Evolutionary conservation across 2,113 vertebrate species (phyloP), one percentile per base, ranked within the genome.

Genomic region (Cynoglossus semilaevis): DNA sequence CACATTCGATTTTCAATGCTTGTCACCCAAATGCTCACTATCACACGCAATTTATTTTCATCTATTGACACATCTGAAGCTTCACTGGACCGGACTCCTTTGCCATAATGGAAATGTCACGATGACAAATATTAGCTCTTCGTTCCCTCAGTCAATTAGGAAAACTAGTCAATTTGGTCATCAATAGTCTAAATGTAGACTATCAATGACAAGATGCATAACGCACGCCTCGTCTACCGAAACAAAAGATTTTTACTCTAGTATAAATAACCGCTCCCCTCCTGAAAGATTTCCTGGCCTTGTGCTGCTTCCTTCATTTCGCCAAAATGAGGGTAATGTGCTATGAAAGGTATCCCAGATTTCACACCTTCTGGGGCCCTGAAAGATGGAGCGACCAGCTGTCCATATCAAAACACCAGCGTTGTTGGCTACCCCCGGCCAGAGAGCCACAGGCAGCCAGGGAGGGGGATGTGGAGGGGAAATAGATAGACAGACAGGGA

Each of bases 301-400:
- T 63, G 57, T 75, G 45, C 67, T 60, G 63, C 65, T 67, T 59
- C 54, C 61, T 57, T 68, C 68, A 64, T 73, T 73, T 63, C 61
- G 63, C 80, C 83, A 87, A 84, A 90, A 85, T 80, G 82, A 90
- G 81, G 83, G 81, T 88, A 88, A 87, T 87, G 80, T 87, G 84
- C 87, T 88, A 86, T 87, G 85, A 91, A 88, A 88, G 86, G 83
- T 88, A 88, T 83, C 80, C 81, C 82, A 89, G 85, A 84, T 87
- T 89, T 90, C 85, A 85, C 88, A 91, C 83, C 87, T 87, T 86
- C 84, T 78, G 82, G 85, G 76, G 70, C 80, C 85, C 86, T 80
- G 76, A 68, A 85, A 89, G 81, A 87, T 67, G 65, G 82, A 78
- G 77, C 66, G 85, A 79, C 87, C 90, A 91, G 89, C 88, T 91